Evolutionary conservation across 2,797 vertebrate species (phyloP), one percentile per base, ranked within the genome.

Genomic region (Lemur catta): DNA sequence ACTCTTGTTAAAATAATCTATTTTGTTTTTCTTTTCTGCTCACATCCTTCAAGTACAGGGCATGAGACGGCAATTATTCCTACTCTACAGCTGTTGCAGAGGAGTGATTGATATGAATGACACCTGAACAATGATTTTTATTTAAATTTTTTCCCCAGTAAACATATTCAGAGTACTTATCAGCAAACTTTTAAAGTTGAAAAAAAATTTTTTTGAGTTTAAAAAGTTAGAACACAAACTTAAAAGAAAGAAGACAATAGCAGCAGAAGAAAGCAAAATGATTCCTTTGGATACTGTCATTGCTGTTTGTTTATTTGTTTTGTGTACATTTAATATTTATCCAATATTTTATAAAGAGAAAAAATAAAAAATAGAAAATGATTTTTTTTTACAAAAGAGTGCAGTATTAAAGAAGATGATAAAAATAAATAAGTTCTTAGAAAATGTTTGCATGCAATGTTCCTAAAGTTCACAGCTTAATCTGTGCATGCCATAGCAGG

Each of bases 51-150:
- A 96, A 87, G 79, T 78, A 55, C 50, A 75, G 93, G 85, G 74
- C 90, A 93, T 30, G 24, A 22, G 52, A 89, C 50, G 86, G 61
- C 79, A 97, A 97, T 97, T 97, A 97, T 97, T 96, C 94, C 89
- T 93, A 85, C 48, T 97, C 61, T 93, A 46, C 30, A 75, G 81
- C 88, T 82, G 48, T 59, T 88, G 65, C 72, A 78, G 55, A 93
- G 59, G 86, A 94, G 89, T 97, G 96, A 98, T 97, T 97, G 97
- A 98, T 93, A 84, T 78, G 89, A 92, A 20, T 97, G 97, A 97
- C 97, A 97, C 69, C 80, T 90, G 95, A 97, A 97, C 48, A 97
- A 96, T 95, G 89, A 96, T 91, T 97, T 97, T 95, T 94, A 95
- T 95, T 97, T 87, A 91, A 96, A 85, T 61, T 75, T 84, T 91